phyloP scores from a whole-genome alignment of 1,140 invertebrate species.

The Steinernema feltiae region DNA sequence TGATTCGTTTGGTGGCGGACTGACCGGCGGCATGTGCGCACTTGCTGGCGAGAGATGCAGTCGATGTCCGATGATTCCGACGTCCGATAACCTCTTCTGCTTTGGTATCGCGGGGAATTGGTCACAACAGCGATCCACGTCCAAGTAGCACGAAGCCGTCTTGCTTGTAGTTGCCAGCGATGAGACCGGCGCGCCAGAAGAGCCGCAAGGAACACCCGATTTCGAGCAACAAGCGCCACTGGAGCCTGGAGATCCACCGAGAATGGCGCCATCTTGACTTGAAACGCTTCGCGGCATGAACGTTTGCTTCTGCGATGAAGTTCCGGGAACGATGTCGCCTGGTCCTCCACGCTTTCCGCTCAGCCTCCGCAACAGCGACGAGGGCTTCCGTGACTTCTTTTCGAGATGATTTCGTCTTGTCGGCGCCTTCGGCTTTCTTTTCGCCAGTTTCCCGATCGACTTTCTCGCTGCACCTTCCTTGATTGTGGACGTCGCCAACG shows the following conservation, averaged over 20 bases:
- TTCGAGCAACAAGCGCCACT: background rate
- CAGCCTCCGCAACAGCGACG: constrained; percentile 45
- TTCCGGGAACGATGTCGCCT: constrained; percentile 54
- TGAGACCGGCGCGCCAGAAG: background rate
- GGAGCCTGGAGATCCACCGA: constrained; percentile 16
- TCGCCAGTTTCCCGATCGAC: constrained; percentile 46
- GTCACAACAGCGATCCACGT: background rate
- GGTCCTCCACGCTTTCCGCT: constrained; percentile 48
- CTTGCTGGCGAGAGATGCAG: background rate
- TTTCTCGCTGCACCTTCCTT: constrained; percentile 46
- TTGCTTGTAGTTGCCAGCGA: background rate
- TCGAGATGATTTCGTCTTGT: constrained; percentile 32
- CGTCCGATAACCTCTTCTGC: background rate
- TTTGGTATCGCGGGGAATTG: background rate
- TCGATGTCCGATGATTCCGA: background rate
- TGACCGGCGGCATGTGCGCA: background rate
- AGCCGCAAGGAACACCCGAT: background rate
- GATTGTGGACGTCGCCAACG: constrained; percentile 47
- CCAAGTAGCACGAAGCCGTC: constrained; percentile 3
- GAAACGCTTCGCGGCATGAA: constrained; percentile 55
- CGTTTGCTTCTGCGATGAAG: constrained; percentile 55
- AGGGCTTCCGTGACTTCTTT: constrained; percentile 51
- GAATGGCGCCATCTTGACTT: constrained; percentile 45
- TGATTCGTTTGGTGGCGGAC: background rate
- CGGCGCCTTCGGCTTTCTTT: constrained; percentile 33